Evolutionary conservation across 1,140 invertebrate species (phyloP), one percentile per base, ranked within the genome.

Genomic region (Magallana angulata): DNA sequence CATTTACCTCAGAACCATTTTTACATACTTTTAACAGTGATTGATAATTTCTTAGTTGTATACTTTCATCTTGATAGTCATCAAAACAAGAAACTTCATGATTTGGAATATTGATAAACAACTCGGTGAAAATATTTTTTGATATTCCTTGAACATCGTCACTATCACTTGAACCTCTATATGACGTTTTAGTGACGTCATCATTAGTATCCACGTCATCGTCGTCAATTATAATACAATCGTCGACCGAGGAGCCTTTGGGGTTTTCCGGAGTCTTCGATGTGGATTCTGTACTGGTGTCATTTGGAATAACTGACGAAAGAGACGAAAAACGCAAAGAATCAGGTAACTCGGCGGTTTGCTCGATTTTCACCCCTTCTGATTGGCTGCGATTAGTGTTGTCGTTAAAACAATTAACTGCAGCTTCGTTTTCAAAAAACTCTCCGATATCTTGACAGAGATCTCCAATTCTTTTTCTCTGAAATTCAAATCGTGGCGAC

Each of bases 401-500:
- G 36, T 48, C 36, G 36, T 48, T 48, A 48, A 48, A 24, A 24
- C 24, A 24, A 71, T 30, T 11, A 9, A 30, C 36, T 30, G 18
- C 8, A 76, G 24, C 68, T 12, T 12, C 12, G 14, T 36, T 24
- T 24, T 76, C 68, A 76, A 12, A 7, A 30, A 30, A 8, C 9
- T 76, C 68, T 12, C 14, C 68, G 36, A 76, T 76, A 12, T 30
- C 36, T 7, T 36, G 24, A 18, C 24, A 11, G 24, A 76, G 36
- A 7, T 36, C 68, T 30, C 18, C 24, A 30, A 76, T 76, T 12
- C 24, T 24, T 76, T 76, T 76, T 30, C 68, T 76, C 9, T 76
- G 68, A 30, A 30, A 30, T 76, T 76, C 68, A 76, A 76, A 76
- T 30, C 24, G 24, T 76, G 68, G 68, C 24, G 68, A 76, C 68